Evolutionary conservation across 2,888 invertebrate genomes (phyloP).

Genomic region (Creontiades dilutus): DNA sequence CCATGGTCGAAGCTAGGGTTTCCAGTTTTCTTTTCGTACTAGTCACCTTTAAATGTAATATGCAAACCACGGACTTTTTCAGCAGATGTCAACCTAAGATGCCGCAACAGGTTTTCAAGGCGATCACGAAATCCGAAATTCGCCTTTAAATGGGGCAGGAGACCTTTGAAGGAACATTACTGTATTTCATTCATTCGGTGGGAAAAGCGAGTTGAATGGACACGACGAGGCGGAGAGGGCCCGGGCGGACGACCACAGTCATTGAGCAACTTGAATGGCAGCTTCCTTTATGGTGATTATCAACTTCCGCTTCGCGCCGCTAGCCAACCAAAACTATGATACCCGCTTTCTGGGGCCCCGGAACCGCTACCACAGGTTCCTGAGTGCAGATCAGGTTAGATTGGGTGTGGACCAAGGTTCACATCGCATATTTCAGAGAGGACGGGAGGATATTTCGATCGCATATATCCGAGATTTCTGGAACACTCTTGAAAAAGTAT

Average conservation of each 20-base stretch:
- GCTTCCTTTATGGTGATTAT: conserved; percentile 71
- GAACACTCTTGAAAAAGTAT: too few relatives aligned
- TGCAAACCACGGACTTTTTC: not conserved
- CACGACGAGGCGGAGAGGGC: not conserved
- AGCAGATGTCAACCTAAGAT: not conserved
- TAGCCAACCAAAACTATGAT: conserved; percentile 69
- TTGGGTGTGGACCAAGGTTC: not conserved
- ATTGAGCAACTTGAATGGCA: conserved; percentile 71
- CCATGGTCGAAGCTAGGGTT: too few relatives aligned
- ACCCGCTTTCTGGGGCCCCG: conserved; percentile 13
- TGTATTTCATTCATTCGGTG: conserved; percentile 60
- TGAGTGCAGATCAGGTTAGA: not conserved
- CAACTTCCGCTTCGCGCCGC: conserved; percentile 66
- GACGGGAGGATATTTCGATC: too few relatives aligned
- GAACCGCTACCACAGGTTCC: conserved; percentile 19
- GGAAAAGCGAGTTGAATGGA: conserved; percentile 66
- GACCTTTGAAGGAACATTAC: conserved; percentile 29
- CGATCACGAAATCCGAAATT: not conserved
- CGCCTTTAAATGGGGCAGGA: not conserved
- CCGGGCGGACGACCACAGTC: conserved; percentile 70
- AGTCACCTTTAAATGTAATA: too few relatives aligned
- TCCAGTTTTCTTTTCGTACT: too few relatives aligned
- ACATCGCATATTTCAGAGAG: too few relatives aligned
- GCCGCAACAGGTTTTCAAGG: not conserved
- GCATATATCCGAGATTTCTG: too few relatives aligned